Evolutionary conservation across 2,888 invertebrate species (phyloP), one percentile per base, ranked within the genome.

Genomic region (Coecobrya sp.): DNA sequence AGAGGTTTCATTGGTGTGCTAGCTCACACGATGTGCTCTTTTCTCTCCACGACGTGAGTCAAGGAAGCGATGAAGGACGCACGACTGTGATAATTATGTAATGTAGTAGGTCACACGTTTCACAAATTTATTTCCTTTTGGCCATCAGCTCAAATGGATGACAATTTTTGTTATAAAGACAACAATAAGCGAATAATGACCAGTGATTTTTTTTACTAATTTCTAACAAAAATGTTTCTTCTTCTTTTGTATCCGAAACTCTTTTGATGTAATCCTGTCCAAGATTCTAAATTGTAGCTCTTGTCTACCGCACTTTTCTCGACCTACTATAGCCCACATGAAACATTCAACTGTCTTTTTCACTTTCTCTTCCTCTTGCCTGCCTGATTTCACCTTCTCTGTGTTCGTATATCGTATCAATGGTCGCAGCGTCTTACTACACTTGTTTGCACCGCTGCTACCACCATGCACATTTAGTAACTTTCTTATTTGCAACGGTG

Each of bases 261-360:
- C 3, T 11, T 68, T 25, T 5, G 10, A 25, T 25, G 25, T 68
- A 27, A 36, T n/a, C 30, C 3, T 42, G 8, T 13, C 30, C 30
- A 22, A 25, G 62, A 68, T 16, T 27, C 25, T 19, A 73, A 42
- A 19, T 19, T 73, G n/a, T 42, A 73, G 19, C 42, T 73, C 70
- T 73, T n/a, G 0, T 19, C 19, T 10, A 19, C 19, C 42, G 30
- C 42, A 73, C 70, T 42, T 42, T 36, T 7, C 19, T 42, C 70
- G 0, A 19, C 70, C 30, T 19, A 73, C 70, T 73, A 73, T 68
- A 27, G 27, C 70, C 8, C 42, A 73, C 70, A 73, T 73, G 36
- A 11, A 0, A 1, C 16, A 19, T 5, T n/a, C 70, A 36, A 73
- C 70, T 19, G 42, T 8, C 42, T 42, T 73, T 73, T 73, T 4